Evolutionary conservation across 64 coral and sea anemone genomes (phyloP).

Genomic region (Porites lutea): DNA sequence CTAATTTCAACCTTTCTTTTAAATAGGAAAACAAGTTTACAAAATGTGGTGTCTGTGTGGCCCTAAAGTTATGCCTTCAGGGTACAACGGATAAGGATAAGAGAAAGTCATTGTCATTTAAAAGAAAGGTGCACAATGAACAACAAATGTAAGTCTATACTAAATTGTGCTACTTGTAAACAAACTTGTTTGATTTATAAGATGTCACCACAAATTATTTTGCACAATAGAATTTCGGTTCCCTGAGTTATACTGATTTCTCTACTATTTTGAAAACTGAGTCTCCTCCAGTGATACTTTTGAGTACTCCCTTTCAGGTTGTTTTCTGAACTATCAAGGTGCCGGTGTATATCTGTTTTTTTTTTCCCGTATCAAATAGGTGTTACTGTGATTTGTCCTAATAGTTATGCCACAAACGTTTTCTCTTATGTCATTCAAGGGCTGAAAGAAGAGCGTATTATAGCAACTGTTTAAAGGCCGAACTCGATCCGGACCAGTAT

Average conservation of each 20-base stretch:
- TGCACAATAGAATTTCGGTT: too few relatives aligned
- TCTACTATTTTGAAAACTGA: too few relatives aligned
- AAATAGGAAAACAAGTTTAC: constrained; percentile 53
- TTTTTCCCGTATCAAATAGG: neutral
- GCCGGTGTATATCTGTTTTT: neutral
- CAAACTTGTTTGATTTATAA: too few relatives aligned
- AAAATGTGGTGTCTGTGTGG: constrained; percentile 50
- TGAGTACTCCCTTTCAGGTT: too few relatives aligned
- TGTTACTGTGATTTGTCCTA: too few relatives aligned
- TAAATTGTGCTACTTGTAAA: too few relatives aligned
- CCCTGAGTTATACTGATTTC: too few relatives aligned
- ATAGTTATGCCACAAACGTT: too few relatives aligned
- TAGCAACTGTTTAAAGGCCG: neutral
- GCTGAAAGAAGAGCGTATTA: neutral
- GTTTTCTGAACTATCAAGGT: neutral
- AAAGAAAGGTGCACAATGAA: neutral
- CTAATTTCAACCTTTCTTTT: neutral
- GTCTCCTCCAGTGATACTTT: too few relatives aligned
- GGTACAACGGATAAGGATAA: constrained; percentile 3
- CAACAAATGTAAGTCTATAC: constrained; percentile 23
- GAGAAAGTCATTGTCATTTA: neutral
- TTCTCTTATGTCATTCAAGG: neutral
- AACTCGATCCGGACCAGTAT: neutral
- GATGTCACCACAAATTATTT: too few relatives aligned
- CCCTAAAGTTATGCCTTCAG: neutral